phyloP scores from a whole-genome alignment of 2,888 invertebrate genomes.

The Cerastoderma edule region DNA sequence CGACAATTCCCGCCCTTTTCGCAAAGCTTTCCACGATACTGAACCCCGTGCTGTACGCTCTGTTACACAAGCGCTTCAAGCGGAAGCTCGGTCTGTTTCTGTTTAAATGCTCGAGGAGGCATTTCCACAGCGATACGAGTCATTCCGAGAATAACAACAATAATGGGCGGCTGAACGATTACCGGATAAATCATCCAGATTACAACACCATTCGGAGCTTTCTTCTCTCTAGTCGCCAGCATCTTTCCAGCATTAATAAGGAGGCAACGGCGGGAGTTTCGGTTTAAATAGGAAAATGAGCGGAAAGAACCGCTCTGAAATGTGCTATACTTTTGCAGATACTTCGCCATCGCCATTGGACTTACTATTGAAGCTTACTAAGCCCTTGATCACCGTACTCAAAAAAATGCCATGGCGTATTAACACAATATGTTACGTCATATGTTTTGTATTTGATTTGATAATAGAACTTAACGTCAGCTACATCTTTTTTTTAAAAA shows the following conservation, averaged over 20 bases:
- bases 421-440: no score
- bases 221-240: neutral
- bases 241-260: neutral
- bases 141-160: neutral
- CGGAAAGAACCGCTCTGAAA: neutral
- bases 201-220: neutral
- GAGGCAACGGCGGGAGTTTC: neutral
- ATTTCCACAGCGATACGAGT: neutral
- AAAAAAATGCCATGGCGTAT: no score
- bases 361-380: no score
- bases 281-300: neutral
- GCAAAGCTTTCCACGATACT: constrained; percentile 42
- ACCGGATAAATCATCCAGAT: neutral
- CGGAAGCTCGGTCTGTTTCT: neutral
- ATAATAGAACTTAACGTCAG: no score
- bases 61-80: constrained; percentile 34
- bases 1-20: constrained; percentile 36
- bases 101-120: no score
- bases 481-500: no score
- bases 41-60: constrained; percentile 44
- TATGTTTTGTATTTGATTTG: no score
- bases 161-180: neutral
- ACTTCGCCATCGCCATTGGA: neutral
- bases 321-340: neutral
- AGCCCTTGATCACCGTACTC: no score